Base-by-base conservation (phyloP, 2,888 invertebrate species). In the Apocheima hispidaria region DNA sequence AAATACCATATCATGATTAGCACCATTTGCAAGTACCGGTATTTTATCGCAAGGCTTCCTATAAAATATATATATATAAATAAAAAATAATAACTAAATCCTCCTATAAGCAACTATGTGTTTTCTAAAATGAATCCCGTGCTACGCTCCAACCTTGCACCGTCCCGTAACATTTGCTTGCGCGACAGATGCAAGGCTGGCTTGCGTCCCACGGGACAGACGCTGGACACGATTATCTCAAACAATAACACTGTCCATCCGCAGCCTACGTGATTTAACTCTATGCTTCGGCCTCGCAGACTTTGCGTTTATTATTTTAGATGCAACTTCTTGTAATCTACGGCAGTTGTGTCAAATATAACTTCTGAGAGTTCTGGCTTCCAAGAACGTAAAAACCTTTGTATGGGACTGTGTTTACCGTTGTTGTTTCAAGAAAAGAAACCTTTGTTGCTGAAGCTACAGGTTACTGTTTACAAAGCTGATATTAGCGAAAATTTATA, bases 161-260 rank as follows among this genome's bases (percentile, higher is more conserved):
- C 80, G 60, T 50, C 48, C 10, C 28, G 18, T 60, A 64, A 75
- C 77, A 77, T 81, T 81, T 78, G 77, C 83, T 83, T 84, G 85
- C 84, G 81, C 72, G 72, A 82, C 88, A 89, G 89, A 90, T 89
- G 90, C 88, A 86, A 87, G 76, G 66, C 71, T n/a, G n/a, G n/a
- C 70, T 69, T 71, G 20, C 43, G 36, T 86, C 82, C 81, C 83
- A 67, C 58, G 82, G 79, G 84, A 83, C 73, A 70, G 75, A 71
- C 78, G 78, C 72, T 74, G 72, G 75, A 72, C 78, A 79, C 72
- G 77, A 75, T 82, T 79, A 84, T 81, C 82, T 71, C 79, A 78
- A 79, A 82, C 79, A 81, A 81, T 74, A 78, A 78, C 77, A 78
- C 48, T 36, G 23, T 26, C 49, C 21, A 12, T 63, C 67, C 49